Percentiles rank a stretch among this genome's conserved stretches.
phyloP scores from a whole-genome alignment of 2,113 vertebrate species.

The Notechis scutatus region DNA sequence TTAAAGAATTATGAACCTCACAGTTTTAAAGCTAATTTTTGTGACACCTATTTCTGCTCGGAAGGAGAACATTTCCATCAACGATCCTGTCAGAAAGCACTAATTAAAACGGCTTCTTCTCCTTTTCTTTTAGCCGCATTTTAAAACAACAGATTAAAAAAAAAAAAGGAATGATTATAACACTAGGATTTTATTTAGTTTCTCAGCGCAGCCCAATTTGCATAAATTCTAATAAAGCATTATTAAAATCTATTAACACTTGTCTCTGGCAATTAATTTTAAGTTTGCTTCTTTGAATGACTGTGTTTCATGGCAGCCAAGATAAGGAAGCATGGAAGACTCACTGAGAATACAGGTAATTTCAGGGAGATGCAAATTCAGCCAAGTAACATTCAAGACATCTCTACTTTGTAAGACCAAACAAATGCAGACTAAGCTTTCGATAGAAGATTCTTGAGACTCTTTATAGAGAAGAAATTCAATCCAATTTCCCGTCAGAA shows the following conservation, averaged over 20 bases:
- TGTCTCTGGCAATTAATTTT: slow-evolving; percentile 78
- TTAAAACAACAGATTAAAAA: slow-evolving; percentile 47
- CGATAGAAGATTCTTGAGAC: slow-evolving; percentile 55
- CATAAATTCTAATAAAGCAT: slow-evolving; percentile 77
- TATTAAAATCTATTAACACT: slow-evolving; percentile 83
- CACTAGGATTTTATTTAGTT: slow-evolving; percentile 66
- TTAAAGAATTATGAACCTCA: slow-evolving; percentile 66
- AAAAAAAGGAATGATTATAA: slow-evolving; percentile 36
- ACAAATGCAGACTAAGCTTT: slow-evolving; percentile 59
- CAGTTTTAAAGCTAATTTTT: slow-evolving; percentile 67
- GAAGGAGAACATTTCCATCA: slow-evolving; percentile 60
- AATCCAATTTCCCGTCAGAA: slow-evolving; percentile 55
- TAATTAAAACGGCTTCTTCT: slow-evolving; percentile 64
- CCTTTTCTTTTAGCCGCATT: slow-evolving; percentile 31
- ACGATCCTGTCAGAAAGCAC: slow-evolving; percentile 60
- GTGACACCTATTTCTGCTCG: slow-evolving; percentile 62
- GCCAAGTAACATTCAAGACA: slow-evolving; percentile 32
- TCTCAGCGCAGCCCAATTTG: slow-evolving; percentile 67
- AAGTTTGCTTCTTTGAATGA: slow-evolving; percentile 70
- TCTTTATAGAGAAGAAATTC: slow-evolving; percentile 54
- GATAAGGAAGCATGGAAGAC: slow-evolving; percentile 49
- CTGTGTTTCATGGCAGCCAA: slow-evolving; percentile 64
- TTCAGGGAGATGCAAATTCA: slow-evolving; percentile 24
- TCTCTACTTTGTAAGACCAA: slow-evolving; percentile 47
- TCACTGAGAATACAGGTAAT: slow-evolving; percentile 43